Percentiles rank a stretch among this genome's conserved stretches.
Conservation (phyloP, 1,140 invertebrate genomes). For the Hestina assimilis region DNA sequence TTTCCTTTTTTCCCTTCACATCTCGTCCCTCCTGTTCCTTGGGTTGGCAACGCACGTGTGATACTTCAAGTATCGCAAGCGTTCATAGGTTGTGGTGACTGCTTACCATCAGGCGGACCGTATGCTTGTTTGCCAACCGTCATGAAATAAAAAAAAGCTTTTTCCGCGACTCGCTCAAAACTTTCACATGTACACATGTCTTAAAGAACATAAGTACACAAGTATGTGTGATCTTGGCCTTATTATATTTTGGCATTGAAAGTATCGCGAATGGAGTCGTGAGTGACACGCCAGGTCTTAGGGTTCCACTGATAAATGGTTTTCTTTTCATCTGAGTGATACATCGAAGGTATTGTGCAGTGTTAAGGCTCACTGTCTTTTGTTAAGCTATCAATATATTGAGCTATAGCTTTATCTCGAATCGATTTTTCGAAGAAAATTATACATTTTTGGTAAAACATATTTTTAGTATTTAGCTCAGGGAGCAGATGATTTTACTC, state of each 20-base stretch:
- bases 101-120: too few species aligned
- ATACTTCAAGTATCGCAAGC: too few species aligned
- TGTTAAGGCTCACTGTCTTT: neutral
- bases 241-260: slow-evolving; percentile 71
- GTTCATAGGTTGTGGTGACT: too few species aligned
- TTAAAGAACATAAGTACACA: slow-evolving; percentile 43
- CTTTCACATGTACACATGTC: slow-evolving; percentile 19
- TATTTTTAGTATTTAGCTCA: neutral
- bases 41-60: too few species aligned
- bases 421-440: neutral
- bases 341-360: slow-evolving; percentile 8
- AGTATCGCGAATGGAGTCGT: slow-evolving; percentile 53
- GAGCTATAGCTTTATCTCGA: neutral
- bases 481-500: too few species aligned
- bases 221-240: slow-evolving; percentile 56
- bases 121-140: too few species aligned
- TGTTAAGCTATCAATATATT: neutral
- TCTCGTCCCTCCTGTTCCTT: too few species aligned
- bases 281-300: slow-evolving; percentile 54
- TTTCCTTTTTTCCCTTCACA: too few species aligned
- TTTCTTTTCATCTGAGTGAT: slow-evolving; percentile 18
- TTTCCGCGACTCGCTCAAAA: slow-evolving; percentile 12
- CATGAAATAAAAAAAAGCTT: too few species aligned
- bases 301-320: slow-evolving; percentile 37
- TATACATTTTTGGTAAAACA: neutral